Evolutionary conservation across 2,888 invertebrate genomes (phyloP), one percentile per base, ranked within the genome.

Genomic region (Scelioninae gen. 2): DNA sequence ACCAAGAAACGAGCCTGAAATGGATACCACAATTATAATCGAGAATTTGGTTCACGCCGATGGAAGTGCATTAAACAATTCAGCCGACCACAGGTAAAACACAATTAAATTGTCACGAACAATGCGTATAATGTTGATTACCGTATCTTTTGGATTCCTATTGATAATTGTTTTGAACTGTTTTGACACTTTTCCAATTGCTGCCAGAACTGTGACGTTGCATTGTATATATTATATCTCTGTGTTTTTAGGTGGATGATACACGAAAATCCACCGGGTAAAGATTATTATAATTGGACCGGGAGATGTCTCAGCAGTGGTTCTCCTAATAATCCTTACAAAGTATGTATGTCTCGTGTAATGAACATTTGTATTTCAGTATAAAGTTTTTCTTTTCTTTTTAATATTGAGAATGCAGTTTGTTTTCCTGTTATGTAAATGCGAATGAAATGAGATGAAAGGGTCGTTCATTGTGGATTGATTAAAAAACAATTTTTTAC

Each of bases 201-300:
- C n/a, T n/a, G n/a, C n/a, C n/a, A n/a, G n/a, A n/a, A n/a, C n/a
- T n/a, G n/a, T n/a, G n/a, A n/a, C n/a, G n/a, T n/a, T n/a, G n/a
- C n/a, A n/a, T n/a, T n/a, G n/a, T n/a, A n/a, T 37, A 37, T 39
- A 15, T 55, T 31, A 13, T 48, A 6, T 25, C 15, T 10, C 16
- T 22, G 15, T 41, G 31, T 10, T 53, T 46, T 88, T 78, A 87
- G 94, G 75, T 97, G 96, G 96, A 93, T 93, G 9, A 89, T 97
- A 13, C 94, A 96, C 83, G 91, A 91, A 65, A 87, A 89, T 76
- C 89, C 93, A 0, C 94, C 96, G 0, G 95, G 94, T 13, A 91
- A 90, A 71, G 97, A 97, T 86, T 96, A 93, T 86, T 96, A 96
- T 85, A 94, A 95, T 86, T 96, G 96, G 96, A 93, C 93, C 22